These are phyloP conservation scores for Tyria jacobaeae DNA, from an alignment of 2,888 invertebrate species.

Conservation along the genomic window DNA sequence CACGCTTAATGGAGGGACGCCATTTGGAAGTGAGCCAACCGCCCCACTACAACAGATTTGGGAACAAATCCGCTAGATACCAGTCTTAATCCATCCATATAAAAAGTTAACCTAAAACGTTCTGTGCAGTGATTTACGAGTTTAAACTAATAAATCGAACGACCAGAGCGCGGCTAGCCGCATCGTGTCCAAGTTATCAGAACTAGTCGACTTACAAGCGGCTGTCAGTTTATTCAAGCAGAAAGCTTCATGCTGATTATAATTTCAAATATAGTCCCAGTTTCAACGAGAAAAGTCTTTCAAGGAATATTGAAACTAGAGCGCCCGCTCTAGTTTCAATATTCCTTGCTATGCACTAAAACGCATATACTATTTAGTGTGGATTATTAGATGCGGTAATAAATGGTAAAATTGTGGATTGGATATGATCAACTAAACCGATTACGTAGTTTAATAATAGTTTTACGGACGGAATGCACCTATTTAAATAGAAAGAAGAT, in stretches of 20 bases:
- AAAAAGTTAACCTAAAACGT: conserved; percentile 41
- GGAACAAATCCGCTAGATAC: conserved; percentile 71
- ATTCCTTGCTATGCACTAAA: too few relatives aligned
- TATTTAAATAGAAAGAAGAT: too few relatives aligned
- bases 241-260: conserved; percentile 54
- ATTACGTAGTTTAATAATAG: too few relatives aligned
- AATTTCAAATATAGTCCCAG: conserved; percentile 56
- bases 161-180: conserved; percentile 23
- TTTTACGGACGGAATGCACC: too few relatives aligned
- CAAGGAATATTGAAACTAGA: conserved; percentile 41
- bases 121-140: conserved; percentile 39
- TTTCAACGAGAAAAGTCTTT: conserved; percentile 31
- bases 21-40: conserved; percentile 75
- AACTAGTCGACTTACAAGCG: conserved; percentile 38
- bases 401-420: conserved; percentile 18
- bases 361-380: conserved; percentile 32
- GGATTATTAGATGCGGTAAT: conserved; percentile 31
- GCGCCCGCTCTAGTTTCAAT: too few relatives aligned
- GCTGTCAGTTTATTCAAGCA: conserved; percentile 42
- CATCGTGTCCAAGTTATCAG: conserved; percentile 44
- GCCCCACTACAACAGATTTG: conserved; percentile 62
- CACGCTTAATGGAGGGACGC: conserved; percentile 68
- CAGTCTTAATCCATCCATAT: conserved; percentile 59
- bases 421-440: background rate
- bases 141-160: conserved; percentile 40